phyloP scores from a whole-genome alignment of 2,113 vertebrate genomes.

The Lates calcarifer region DNA sequence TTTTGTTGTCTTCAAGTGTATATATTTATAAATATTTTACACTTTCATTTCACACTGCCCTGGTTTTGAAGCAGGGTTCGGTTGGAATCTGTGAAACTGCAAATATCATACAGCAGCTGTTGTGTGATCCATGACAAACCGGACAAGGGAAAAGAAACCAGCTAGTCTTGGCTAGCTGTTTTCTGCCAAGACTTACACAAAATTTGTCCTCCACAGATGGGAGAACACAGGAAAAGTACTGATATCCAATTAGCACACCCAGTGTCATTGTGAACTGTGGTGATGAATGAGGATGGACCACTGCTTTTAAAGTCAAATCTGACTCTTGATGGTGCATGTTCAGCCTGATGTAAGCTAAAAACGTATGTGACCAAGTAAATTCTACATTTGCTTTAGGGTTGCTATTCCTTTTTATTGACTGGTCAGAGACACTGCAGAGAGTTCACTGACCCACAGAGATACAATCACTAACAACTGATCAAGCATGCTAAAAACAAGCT shows the following conservation, averaged over 20 bases:
- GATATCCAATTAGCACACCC: conserved; percentile 10
- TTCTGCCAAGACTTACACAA: conserved; percentile 37
- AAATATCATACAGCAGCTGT: conserved; percentile 70
- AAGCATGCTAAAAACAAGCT: neutral
- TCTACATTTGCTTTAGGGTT: neutral
- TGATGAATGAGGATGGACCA: neutral
- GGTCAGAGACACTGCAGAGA: neutral
- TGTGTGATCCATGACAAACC: conserved; percentile 67
- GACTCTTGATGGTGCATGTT: conserved; percentile 5
- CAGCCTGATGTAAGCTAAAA: neutral
- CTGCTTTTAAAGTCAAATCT: conserved; percentile 1
- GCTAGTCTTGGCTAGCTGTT: conserved; percentile 15
- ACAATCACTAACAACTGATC: neutral
- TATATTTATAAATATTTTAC: conserved; percentile 77
- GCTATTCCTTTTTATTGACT: neutral
- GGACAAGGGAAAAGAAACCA: conserved; percentile 44
- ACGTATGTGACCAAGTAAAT: neutral
- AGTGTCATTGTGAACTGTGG: neutral
- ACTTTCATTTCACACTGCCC: conserved; percentile 66
- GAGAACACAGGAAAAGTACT: conserved; percentile 22
- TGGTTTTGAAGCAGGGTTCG: conserved; percentile 57
- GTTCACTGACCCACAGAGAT: neutral
- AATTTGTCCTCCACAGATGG: conserved; percentile 22
- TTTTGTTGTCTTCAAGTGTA: conserved; percentile 68
- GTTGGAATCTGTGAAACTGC: conserved; percentile 63